phyloP scores from a whole-genome alignment of 1,140 invertebrate species.

The Rhagoletis zephyria region DNA sequence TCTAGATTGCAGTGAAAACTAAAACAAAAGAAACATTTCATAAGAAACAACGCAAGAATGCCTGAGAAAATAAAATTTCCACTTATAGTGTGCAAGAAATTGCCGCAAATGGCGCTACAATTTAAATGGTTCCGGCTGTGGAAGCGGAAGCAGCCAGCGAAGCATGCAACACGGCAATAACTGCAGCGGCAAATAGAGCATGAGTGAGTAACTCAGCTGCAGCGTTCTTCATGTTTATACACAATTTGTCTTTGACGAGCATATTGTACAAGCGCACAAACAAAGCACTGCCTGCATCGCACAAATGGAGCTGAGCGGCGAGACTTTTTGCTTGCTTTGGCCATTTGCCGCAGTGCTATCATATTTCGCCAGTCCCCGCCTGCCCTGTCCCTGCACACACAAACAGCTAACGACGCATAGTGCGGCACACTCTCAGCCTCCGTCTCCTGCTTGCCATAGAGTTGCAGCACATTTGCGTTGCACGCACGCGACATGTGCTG shows the following conservation, averaged over 20 bases:
- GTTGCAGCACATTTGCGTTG: slow-evolving; percentile 16
- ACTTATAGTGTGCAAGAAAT: slow-evolving; percentile 43
- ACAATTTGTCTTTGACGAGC: slow-evolving; percentile 16
- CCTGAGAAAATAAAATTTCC: not conserved
- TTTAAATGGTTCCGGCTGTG: slow-evolving; percentile 41
- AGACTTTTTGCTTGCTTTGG: not conserved
- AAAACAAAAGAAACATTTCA: not conserved
- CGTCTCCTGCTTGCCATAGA: slow-evolving; percentile 2
- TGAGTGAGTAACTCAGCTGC: slow-evolving; percentile 27
- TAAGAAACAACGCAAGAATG: not conserved
- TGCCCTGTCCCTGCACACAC: not conserved
- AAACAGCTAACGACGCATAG: not conserved
- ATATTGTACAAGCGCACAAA: not conserved
- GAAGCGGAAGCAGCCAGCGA: slow-evolving; percentile 37
- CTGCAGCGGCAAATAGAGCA: slow-evolving; percentile 18
- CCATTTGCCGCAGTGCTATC: slow-evolving; percentile 33
- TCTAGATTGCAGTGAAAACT: not conserved
- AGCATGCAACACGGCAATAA: slow-evolving; percentile 49
- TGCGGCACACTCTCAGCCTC: not conserved
- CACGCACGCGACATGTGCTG: slow-evolving; percentile 34
- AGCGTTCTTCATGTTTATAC: slow-evolving; percentile 6
- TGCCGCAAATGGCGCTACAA: slow-evolving; percentile 49
- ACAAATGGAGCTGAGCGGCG: not conserved
- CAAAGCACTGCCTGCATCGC: not conserved
- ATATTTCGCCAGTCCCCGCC: slow-evolving; percentile 1